Conservation (phyloP, 2,888 invertebrate species). For the Zygogramma bicolorata region DNA sequence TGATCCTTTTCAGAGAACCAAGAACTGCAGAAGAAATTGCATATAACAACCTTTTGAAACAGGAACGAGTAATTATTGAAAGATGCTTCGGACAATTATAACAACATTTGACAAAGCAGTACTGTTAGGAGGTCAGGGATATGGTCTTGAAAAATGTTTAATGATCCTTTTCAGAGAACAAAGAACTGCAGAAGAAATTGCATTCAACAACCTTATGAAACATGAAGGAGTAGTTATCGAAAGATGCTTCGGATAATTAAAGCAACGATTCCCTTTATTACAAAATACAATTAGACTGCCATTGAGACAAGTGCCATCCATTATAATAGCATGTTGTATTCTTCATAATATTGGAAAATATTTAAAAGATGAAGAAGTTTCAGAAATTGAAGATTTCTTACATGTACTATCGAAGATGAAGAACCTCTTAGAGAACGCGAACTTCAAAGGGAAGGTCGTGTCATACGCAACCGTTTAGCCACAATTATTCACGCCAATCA, state of each 20-base stretch:
- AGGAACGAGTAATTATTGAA: not conserved
- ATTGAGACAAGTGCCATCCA: too few relatives aligned
- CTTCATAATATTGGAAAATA: slow-evolving; percentile 1
- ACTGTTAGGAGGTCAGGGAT: too few relatives aligned
- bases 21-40: too few relatives aligned
- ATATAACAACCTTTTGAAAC: not conserved
- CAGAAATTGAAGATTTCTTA: slow-evolving; percentile 17
- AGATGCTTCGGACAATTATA: not conserved
- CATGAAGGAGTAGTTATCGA: too few relatives aligned
- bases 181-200: too few relatives aligned
- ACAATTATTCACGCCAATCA: slow-evolving; percentile 13
- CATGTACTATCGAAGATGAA: slow-evolving; percentile 13
- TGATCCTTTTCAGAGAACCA: too few relatives aligned
- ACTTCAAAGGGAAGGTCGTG: slow-evolving; percentile 5
- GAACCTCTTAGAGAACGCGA: slow-evolving; percentile 10
- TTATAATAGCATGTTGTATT: not conserved
- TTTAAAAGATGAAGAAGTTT: slow-evolving; percentile 1
- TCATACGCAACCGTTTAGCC: slow-evolving; percentile 13
- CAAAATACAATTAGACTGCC: not conserved
- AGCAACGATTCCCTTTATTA: not conserved
- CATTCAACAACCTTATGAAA: too few relatives aligned
- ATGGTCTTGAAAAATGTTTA: too few relatives aligned
- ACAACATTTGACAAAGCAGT: too few relatives aligned
- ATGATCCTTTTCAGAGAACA: too few relatives aligned
- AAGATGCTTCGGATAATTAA: too few relatives aligned